Evolutionary conservation across 2,113 vertebrate species (phyloP), one percentile per base, ranked within the genome.

Genomic region (Thymallus thymallus): DNA sequence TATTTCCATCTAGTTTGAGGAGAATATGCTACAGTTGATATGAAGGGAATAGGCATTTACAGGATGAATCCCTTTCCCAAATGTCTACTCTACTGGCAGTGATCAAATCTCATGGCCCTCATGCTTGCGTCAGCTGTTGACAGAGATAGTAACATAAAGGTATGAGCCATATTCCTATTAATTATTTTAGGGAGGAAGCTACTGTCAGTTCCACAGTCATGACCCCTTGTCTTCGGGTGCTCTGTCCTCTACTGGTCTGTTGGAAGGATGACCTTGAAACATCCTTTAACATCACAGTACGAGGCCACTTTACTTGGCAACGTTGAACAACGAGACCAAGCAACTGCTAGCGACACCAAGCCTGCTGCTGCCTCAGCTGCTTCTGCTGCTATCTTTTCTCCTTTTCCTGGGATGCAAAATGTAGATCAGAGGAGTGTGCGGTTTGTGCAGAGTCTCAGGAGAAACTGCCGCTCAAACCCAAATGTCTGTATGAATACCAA

Each of bases 401-500:
- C 78, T 89, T 78, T 83, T 88, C 87, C 87, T 83, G 90, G 87
- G 76, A 92, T 92, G 90, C 89, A 92, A 90, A 93, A 91, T 91
- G 90, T 88, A 92, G 91, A 93, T 92, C 89, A 90, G 90, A 92
- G 82, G 80, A 91, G 89, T 88, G 84, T 85, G 83, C 78, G 81
- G 85, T 85, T 87, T 87, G 86, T 88, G 85, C 87, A 79, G 76
- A 70, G 88, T 92, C 91, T 91, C 90, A 55, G 82, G 88, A 93
- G 91, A 85, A 92, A 85, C 83, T 91, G 92, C 85, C 90, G 90
- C 83, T 92, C 88, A 90, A 87, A 89, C 87, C 76, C 83, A 85
- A 90, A 91, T 79, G 91, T 91, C 90, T 91, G 90, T 89, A 84
- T 83, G 90, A 89, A 90, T 88, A 88, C 89, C 80, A 92, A 91